A percentile compares a stretch with the other conserved stretches of the same genome.
Conservation (phyloP, 2,113 vertebrate species). For the Mobula hypostoma region DNA sequence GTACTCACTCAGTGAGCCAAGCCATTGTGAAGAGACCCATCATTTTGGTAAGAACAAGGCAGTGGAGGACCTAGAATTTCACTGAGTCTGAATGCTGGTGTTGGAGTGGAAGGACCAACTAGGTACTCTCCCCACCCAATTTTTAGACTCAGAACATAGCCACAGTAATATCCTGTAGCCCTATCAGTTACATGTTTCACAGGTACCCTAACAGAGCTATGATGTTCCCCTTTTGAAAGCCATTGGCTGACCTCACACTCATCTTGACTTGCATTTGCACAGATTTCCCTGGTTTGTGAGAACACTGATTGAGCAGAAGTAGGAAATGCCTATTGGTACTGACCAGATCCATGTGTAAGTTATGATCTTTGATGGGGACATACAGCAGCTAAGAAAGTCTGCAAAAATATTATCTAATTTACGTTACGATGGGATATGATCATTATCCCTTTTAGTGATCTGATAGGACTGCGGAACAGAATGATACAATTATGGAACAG, state of each 20-base stretch:
- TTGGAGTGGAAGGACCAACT: neutral
- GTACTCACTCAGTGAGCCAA: no score
- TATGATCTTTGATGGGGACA: neutral
- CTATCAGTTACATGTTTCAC: neutral
- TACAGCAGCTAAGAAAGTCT: neutral
- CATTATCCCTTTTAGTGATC: neutral
- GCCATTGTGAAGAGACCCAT: no score
- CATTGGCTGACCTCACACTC: neutral
- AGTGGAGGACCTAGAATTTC: neutral
- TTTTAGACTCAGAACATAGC: neutral
- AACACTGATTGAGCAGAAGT: neutral
- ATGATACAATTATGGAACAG: no score
- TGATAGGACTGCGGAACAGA: no score
- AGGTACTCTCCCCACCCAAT: neutral
- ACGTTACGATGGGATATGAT: neutral
- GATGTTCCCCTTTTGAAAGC: neutral
- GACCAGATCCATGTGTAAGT: neutral
- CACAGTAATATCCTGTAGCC: neutral
- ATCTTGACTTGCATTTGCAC: neutral
- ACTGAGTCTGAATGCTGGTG: neutral
- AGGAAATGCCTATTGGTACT: neutral
- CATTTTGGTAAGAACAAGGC: neutral
- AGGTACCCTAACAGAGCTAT: neutral
- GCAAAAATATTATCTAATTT: neutral
- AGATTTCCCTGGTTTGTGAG: neutral